These are phyloP conservation scores for Clarias platycephalus DNA, from an alignment of 2,797 vertebrate species.

Conservation along the genomic window DNA sequence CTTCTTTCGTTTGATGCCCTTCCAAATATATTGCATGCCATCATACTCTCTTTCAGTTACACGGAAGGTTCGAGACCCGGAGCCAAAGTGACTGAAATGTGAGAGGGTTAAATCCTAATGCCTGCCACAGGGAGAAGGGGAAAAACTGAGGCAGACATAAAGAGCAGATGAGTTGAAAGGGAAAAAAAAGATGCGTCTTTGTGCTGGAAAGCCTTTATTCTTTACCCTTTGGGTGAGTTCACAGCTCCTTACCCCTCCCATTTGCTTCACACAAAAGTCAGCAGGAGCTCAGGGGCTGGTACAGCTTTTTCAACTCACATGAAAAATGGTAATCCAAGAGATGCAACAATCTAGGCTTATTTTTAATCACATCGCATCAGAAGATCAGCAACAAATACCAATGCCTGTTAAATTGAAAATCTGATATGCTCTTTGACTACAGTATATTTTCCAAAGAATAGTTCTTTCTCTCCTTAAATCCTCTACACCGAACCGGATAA, in stretches of 20 bases:
- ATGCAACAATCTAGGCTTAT: neutral
- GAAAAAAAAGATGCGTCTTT: neutral
- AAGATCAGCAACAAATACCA: neutral
- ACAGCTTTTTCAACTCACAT: neutral
- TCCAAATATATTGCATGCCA: neutral
- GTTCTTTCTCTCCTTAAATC: neutral
- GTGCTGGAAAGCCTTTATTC: constrained; percentile 19
- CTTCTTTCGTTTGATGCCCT: neutral
- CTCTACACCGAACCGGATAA: neutral
- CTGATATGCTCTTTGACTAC: neutral
- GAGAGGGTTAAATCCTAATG: constrained; percentile 1
- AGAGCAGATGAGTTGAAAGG: neutral
- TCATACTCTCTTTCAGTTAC: neutral
- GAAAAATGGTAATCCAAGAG: neutral
- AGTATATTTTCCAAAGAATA: neutral
- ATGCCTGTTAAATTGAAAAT: neutral
- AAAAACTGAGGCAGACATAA: neutral
- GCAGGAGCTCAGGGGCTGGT: constrained; percentile 29
- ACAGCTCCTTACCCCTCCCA: neutral
- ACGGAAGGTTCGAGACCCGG: neutral
- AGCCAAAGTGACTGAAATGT: constrained; percentile 3
- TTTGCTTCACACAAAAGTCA: neutral
- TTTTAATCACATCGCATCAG: neutral
- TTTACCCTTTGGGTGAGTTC: neutral
- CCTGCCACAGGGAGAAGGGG: constrained; percentile 8